Percentiles rank a stretch among this genome's conserved stretches.
Conservation (phyloP, 2,888 invertebrate species). For the Euplexia lucipara region DNA sequence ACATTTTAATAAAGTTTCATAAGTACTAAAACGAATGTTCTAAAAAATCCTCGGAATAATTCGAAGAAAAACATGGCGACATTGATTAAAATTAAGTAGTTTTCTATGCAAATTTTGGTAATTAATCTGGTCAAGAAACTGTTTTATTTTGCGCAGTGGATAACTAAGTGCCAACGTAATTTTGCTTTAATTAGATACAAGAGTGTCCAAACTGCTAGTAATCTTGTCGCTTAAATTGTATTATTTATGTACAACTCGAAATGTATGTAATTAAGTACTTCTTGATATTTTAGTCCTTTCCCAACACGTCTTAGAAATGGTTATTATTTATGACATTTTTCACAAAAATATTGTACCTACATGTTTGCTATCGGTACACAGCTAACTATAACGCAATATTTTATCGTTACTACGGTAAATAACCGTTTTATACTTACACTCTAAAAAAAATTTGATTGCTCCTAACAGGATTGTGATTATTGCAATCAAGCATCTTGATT, state of each 20-base stretch:
- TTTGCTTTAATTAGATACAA: not conserved
- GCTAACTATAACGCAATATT: not conserved
- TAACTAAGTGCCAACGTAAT: not conserved
- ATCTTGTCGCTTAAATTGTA: not conserved
- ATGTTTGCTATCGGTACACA: not conserved
- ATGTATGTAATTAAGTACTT: not conserved
- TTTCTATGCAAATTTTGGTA: constrained; percentile 15
- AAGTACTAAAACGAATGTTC: not conserved
- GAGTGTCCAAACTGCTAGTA: not conserved
- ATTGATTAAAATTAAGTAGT: not conserved
- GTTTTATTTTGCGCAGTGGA: constrained; percentile 4
- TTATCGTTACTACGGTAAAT: constrained; percentile 5
- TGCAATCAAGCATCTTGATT: too few relatives aligned
- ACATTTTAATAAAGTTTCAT: constrained; percentile 22
- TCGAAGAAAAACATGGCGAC: not conserved
- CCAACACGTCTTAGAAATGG: too few relatives aligned
- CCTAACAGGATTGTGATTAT: too few relatives aligned
- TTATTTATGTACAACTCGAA: not conserved
- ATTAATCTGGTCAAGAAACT: constrained; percentile 6
- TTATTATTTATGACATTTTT: not conserved
- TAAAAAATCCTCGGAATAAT: not conserved
- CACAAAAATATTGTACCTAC: not conserved
- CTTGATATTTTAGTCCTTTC: not conserved
- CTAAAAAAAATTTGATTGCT: too few relatives aligned
- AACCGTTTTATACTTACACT: too few relatives aligned